phyloP scores from a whole-genome alignment of 37 sponge, comb jelly and placozoan species.

The Geodia barretti region DNA sequence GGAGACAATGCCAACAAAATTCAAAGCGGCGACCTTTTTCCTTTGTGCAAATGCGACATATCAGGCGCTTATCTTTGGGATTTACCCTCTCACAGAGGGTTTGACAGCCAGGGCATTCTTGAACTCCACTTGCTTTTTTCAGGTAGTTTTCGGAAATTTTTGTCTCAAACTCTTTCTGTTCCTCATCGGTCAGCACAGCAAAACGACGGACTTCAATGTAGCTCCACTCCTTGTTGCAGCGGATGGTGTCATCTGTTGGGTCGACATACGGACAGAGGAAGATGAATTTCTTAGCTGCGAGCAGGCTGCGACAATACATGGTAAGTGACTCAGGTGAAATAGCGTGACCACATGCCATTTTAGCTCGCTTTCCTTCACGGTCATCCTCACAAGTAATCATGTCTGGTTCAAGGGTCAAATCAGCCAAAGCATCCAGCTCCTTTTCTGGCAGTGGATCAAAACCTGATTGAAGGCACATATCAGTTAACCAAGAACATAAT shows the following conservation, averaged over 20 bases:
- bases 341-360: slow-evolving; percentile 43
- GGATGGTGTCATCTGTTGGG: background rate
- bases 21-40: slow-evolving; percentile 12
- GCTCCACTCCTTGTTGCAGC: slow-evolving; percentile 18
- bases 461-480: background rate
- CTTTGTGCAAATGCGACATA: slow-evolving; percentile 39
- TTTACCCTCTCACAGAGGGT: slow-evolving; percentile 34
- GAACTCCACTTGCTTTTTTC: slow-evolving; percentile 18
- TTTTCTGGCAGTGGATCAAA: background rate
- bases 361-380: slow-evolving; percentile 8
- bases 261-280: slow-evolving; percentile 21
- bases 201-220: slow-evolving; percentile 27
- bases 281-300: slow-evolving; percentile 11
- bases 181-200: slow-evolving; percentile 7
- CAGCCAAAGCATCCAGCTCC: background rate
- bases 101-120: slow-evolving; percentile 51
- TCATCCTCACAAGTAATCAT: slow-evolving; percentile 46
- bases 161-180: slow-evolving; percentile 22
- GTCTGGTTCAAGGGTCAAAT: slow-evolving; percentile 27
- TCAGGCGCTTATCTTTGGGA: slow-evolving; percentile 7
- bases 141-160: slow-evolving; percentile 27
- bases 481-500: background rate
- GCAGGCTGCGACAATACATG: slow-evolving; percentile 25
- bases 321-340: slow-evolving; percentile 27
- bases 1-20: slow-evolving; percentile 46